phyloP scores from a whole-genome alignment of 2,888 invertebrate species.

The Scaptodrosophila latifasciaeformis region DNA sequence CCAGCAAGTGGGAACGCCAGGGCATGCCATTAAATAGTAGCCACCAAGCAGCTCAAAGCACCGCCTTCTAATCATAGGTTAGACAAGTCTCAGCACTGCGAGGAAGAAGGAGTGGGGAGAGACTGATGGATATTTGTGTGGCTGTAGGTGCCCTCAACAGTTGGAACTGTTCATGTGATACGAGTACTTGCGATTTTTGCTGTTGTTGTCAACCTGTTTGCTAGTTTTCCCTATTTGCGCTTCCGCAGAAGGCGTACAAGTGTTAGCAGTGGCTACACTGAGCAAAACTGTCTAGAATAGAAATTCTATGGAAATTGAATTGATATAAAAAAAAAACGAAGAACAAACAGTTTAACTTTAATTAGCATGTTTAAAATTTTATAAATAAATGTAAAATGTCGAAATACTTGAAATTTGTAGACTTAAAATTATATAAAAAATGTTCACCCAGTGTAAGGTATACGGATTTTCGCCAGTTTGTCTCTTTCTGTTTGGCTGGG shows the following conservation, averaged over 20 bases:
- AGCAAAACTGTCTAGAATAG: too few relatives aligned
- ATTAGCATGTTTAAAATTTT: too few relatives aligned
- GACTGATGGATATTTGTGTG: constrained; percentile 31
- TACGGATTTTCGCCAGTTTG: too few relatives aligned
- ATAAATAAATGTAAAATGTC: too few relatives aligned
- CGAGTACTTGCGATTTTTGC: constrained; percentile 28
- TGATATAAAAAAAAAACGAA: neutral
- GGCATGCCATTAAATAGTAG: constrained; percentile 55
- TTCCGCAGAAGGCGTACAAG: constrained; percentile 8
- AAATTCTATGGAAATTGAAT: too few relatives aligned
- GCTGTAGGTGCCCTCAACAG: constrained; percentile 15
- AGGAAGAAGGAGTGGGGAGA: neutral
- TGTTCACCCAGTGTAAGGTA: too few relatives aligned
- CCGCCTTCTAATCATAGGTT: constrained; percentile 12
- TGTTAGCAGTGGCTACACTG: too few relatives aligned
- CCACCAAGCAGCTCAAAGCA: constrained; percentile 20
- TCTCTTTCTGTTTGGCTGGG: neutral
- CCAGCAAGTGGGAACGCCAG: constrained; percentile 13
- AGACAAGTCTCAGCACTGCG: neutral
- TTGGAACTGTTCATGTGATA: constrained; percentile 35
- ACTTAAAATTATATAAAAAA: too few relatives aligned
- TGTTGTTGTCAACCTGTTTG: constrained; percentile 41
- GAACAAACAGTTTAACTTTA: too few relatives aligned
- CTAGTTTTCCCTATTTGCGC: too few relatives aligned
- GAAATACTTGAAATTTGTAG: too few relatives aligned